Evolutionary conservation across 2,888 invertebrate genomes (phyloP), one percentile per base, ranked within the genome.

Genomic region (Synanthedon myopaeformis): DNA sequence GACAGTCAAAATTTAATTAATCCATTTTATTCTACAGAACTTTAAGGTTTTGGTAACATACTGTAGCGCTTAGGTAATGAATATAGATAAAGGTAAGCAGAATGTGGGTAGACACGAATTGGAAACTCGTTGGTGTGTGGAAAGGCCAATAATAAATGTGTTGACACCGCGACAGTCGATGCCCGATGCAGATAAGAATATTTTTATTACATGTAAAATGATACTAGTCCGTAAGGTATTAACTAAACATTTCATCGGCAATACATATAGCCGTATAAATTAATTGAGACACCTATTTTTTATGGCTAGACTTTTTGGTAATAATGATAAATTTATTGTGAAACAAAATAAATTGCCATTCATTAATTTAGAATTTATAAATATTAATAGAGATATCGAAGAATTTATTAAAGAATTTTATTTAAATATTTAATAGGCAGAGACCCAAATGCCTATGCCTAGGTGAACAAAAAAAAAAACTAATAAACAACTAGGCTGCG

Each of bases 31-130:
- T 10, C 8, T 23, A 35, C 10, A 3, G 35, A 35, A 35, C 35
- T 35, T 19, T 23, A 5, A 23, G 5, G 23, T 23, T 23, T 5
- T 35, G 35, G 35, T 35, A 35, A 35, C 35, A 35, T 35, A 35
- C 35, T 35, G 35, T 35, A 35, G 35, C 3, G 6, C 10, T 35
- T 79, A 74, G 79, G 78, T 83, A 85, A 84, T 85, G 79, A 81
- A 80, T 80, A 78, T 76, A 79, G 79, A 82, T 82, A 79, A 74
- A 76, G 76, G 70, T 71, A 65, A 68, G 61, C 65, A 67, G 67
- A 67, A 66, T 63, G 63, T 63, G 67, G 62, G 64, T 69, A 70
- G 67, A 72, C 71, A 70, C 56, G 61, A 63, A 63, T 57, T 58
- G 61, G 63, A 67, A 70, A 71, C 69, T 64, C 64, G 71, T 70